Evolutionary conservation across 2,888 invertebrate species (phyloP), one percentile per base, ranked within the genome.

Genomic region (Pogonocherus hispidulus): DNA sequence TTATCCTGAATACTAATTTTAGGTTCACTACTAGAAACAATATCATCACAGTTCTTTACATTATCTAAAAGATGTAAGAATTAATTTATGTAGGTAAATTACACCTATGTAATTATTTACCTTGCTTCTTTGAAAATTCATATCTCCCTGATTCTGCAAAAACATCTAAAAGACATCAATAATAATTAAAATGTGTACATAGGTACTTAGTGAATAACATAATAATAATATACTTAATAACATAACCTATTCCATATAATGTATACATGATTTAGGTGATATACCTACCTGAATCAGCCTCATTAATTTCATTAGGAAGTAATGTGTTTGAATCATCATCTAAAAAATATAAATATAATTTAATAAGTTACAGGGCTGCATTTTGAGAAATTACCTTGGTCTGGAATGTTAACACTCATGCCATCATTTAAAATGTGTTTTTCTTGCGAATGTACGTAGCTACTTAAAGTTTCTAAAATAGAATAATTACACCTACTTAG

Each of bases 401-500:
- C 51, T 51, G 35, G 37, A 51, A 60, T 32, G 32, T 60, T 60
- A 20, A 62, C 11, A 32, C 37, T 51, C 16, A 62, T 49, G 35
- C 20, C 51, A 32, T 35, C 47, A 19, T 46, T 47, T 9, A 59
- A 59, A 49, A 62, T n/a, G 49, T 51, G 47, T 64, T 73, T 62
- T 16, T 71, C 63, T 66, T 52, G 55, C 11, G 27, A 44, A 47
- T 70, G 67, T 27, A 71, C 70, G 66, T 73, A 71, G 22, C 56
- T 71, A 64, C 67, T 70, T 41, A 73, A 60, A 20, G 68, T 71
- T 54, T 71, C 73, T 73, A 41, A 4, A 73, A 69, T 46, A 23
- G 62, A 27, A 59, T 14, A 49, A 22, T 8, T 20, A 19, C 3
- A 11, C 14, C 19, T 32, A 52, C 9, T 52, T 52, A 32, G 9